Evolutionary conservation across 2,113 vertebrate genomes (phyloP).

Genomic region (Bostrychus sinensis): DNA sequence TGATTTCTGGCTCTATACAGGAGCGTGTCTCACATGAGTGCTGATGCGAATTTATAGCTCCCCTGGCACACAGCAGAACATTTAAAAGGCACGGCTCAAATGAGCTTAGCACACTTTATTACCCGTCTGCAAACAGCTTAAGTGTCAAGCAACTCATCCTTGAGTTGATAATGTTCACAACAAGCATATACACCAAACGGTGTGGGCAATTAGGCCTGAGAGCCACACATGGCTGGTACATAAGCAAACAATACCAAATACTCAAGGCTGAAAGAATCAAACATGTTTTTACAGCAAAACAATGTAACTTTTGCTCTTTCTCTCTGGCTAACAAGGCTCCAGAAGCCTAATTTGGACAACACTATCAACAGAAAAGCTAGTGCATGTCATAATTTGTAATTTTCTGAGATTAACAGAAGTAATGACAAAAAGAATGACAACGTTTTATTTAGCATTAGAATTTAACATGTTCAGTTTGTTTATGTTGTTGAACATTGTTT

Average conservation of each 20-base stretch:
- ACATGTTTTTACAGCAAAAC: neutral
- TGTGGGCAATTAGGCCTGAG: constrained; percentile 51
- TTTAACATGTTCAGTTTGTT: no score
- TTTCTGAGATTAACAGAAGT: no score
- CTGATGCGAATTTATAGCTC: constrained; percentile 65
- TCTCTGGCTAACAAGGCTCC: no score
- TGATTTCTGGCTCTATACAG: constrained; percentile 57
- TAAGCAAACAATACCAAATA: constrained; percentile 50
- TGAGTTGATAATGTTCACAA: constrained; percentile 61
- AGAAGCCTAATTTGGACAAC: no score
- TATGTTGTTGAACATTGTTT: no score
- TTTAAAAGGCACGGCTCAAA: constrained; percentile 72
- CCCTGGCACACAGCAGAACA: constrained; percentile 59
- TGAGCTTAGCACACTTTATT: constrained; percentile 73
- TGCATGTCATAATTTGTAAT: no score
- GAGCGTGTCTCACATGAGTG: constrained; percentile 62
- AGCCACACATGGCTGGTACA: constrained; percentile 38
- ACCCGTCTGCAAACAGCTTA: constrained; percentile 72
- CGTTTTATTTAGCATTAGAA: no score
- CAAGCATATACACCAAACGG: constrained; percentile 47
- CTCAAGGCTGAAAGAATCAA: constrained; percentile 14
- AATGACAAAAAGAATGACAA: no score
- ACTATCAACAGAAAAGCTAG: no score
- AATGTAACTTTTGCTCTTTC: no score
- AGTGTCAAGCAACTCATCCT: constrained; percentile 63